Conservation (phyloP, 2,888 invertebrate genomes). For the Marronus borbonicus region DNA sequence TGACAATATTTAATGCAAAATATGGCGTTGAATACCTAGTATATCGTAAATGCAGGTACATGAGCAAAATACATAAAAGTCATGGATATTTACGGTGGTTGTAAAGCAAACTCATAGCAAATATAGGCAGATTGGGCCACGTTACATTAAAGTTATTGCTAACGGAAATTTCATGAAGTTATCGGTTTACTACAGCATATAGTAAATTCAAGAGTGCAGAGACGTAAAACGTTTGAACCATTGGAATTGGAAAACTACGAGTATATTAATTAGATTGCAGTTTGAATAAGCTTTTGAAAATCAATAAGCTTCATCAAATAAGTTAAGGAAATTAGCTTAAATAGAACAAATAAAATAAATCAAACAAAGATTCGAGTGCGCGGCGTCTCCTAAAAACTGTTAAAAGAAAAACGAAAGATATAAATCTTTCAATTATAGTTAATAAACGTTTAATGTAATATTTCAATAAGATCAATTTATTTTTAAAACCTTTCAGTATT, state of each 20-base stretch:
- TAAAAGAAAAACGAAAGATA: too few relatives aligned
- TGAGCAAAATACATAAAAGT: slow-evolving; percentile 37
- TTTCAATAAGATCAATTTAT: too few relatives aligned
- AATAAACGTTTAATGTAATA: too few relatives aligned
- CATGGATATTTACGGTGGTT: slow-evolving; percentile 35
- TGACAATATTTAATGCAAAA: slow-evolving; percentile 39
- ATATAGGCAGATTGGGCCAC: slow-evolving; percentile 28
- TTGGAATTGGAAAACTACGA: slow-evolving; percentile 3
- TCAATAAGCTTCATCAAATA: too few relatives aligned
- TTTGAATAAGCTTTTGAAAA: background rate
- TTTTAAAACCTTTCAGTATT: too few relatives aligned
- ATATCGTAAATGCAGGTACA: slow-evolving; percentile 31
- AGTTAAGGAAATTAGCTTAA: too few relatives aligned
- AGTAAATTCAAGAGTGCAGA: slow-evolving; percentile 29
- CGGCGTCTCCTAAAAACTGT: too few relatives aligned
- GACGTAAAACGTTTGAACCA: background rate
- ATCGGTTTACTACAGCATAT: slow-evolving; percentile 27
- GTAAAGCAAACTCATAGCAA: slow-evolving; percentile 23
- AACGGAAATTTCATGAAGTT: slow-evolving; percentile 31
- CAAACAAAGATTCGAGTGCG: too few relatives aligned
- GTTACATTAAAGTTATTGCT: slow-evolving; percentile 19
- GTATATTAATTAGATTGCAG: slow-evolving; percentile 12
- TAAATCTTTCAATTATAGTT: too few relatives aligned
- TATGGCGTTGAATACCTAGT: slow-evolving; percentile 24
- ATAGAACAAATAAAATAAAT: too few relatives aligned